Evolutionary conservation across 2,888 invertebrate genomes (phyloP), one percentile per base, ranked within the genome.

Genomic region (Eilema griseolum): DNA sequence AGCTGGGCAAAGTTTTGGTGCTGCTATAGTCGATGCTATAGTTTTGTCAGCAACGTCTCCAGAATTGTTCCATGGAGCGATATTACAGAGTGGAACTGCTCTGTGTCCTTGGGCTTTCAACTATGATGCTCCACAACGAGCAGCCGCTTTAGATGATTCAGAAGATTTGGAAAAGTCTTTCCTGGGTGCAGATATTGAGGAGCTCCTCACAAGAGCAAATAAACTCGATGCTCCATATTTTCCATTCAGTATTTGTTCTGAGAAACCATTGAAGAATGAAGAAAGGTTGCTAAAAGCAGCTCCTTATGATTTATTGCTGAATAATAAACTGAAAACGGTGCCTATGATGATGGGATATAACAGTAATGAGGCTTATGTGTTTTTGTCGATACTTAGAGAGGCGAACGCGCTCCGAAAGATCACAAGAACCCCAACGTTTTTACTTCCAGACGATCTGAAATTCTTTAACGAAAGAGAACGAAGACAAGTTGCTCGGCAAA

Each of bases 91-190:
- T 74, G 95, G 95, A 7, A 93, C 89, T 41, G 77, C 89, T 3
- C 74, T 95, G 28, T 90, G 92, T 28, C 94, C 95, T 0, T 94
- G 91, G 93, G 87, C 91, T 24, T 94, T 93, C 70, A 93, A 93
- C 72, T 92, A 92, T 57, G 92, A 95, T 57, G 90, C 94, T 8
- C 85, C 82, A 69, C 85, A 88, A 37, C 82, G 94, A 74, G 92
- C 90, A 0, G 77, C 70, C 1, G 71, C 77, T 46, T 74, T 95
- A 2, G 85, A 74, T 7, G 79, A 77, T 56, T 74, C 57, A 16
- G 82, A 86, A 4, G 83, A 86, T 28, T 63, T 75, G 10, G 70
- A 73, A 2, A 70, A 76, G 11, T 69, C 70, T 24, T 76, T 93
- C n/a, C 31, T 88, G 0, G 82, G 86, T 26, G 77, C 84, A 1